Percentiles rank a stretch among this genome's conserved stretches.
Conservation (phyloP, 2,113 vertebrate species). For the Ariopsis seemanni region DNA sequence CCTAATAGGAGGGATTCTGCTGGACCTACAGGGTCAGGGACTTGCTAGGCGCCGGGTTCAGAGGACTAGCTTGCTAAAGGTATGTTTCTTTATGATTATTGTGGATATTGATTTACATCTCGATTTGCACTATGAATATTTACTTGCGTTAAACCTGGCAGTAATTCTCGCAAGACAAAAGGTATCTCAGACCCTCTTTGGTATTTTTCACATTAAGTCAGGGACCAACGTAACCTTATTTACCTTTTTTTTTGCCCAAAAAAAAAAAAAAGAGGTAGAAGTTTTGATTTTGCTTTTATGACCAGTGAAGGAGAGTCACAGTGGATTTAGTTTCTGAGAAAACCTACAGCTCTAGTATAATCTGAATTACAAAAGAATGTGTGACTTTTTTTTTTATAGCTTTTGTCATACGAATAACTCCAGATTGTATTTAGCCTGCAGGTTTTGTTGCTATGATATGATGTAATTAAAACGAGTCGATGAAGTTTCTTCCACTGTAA, state of each 20-base stretch:
- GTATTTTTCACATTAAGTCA: neutral
- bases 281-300: constrained; percentile 24
- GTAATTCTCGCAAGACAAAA: neutral
- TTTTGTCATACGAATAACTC: neutral
- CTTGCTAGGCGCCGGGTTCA: constrained; percentile 45
- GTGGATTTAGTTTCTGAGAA: constrained; percentile 39
- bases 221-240: neutral
- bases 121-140: neutral
- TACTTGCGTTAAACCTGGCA: neutral
- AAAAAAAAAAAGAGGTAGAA: neutral
- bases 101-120: neutral
- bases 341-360: neutral
- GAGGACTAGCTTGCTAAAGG: constrained; percentile 43
- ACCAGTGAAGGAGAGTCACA: constrained; percentile 15
- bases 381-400: constrained; percentile 25
- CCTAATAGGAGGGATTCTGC: constrained; percentile 64
- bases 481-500: neutral
- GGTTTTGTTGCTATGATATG: neutral
- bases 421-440: constrained; percentile 2
- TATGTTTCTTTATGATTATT: neutral
- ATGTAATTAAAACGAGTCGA: neutral
- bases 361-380: constrained; percentile 25
- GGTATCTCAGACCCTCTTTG: neutral
- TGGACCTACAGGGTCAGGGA: constrained; percentile 60
- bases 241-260: neutral